Base-by-base conservation (phyloP, 2,888 invertebrate genomes). In the Agrochola lota region DNA sequence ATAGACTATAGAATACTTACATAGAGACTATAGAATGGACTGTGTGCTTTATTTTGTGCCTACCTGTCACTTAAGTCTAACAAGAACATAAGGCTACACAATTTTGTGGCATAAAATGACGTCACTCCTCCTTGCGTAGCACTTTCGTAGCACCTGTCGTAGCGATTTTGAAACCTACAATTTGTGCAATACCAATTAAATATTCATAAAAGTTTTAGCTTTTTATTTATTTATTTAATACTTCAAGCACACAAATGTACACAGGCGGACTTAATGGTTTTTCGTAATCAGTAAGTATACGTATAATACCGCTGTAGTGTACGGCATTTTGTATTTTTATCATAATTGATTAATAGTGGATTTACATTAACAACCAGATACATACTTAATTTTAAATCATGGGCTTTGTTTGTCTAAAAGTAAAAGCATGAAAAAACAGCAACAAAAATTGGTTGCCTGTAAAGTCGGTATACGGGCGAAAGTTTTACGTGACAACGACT, bases 1-100 rank as follows among this genome's bases (percentile, higher is more conserved):
- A 92, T 86, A 93, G 93, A 94, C 40, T 73, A 77, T 30, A 30
- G 2, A 52, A 20, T 30, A 11, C 15, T 26, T 9, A 40, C 6
- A 23, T 8, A 73, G n/a, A n/a, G n/a, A n/a, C n/a, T n/a, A n/a
- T n/a, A n/a, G 49, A 20, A 46, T 23, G 9, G 30, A 15, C 11
- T 5, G 0, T 0, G n/a, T 26, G 5, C 1, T 0, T 59, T 1
- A 40, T 23, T 62, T 66, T 75, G 6, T 79, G 69, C 79, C 85
- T 85, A 78, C 30, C 0, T 30, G 2, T 30, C 40, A 35, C 43
- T 60, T 6, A 2, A 1, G 23, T 74, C 49, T 40, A 9, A 0
- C 46, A 52, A 20, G 15, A n/a, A 17, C 15, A 46, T 46, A 15
- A 15, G 46, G 46, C 46, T 46, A 43, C n/a, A 20, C 4, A 0